Conservation (phyloP, 2,888 invertebrate species). For the Polyommatus iphigenia region DNA sequence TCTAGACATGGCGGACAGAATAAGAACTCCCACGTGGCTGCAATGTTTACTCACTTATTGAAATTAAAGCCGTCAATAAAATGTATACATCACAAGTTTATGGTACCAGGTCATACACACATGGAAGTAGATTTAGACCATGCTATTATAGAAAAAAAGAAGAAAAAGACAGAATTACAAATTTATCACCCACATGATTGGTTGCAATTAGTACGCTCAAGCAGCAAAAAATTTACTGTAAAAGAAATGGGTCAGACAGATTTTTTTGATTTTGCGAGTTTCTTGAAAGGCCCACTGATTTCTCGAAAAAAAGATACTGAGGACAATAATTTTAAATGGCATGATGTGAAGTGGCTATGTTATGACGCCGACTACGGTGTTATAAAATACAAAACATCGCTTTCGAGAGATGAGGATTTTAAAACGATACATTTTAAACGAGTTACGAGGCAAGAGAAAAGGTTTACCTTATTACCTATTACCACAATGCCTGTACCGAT, state of each 20-base stretch:
- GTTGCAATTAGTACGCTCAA: neutral
- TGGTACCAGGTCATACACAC: conserved; percentile 36
- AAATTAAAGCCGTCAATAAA: conserved; percentile 25
- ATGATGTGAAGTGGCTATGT: neutral
- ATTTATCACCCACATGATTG: neutral
- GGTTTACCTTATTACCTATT: too few species aligned
- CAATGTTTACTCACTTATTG: conserved; percentile 31
- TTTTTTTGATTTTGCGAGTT: neutral
- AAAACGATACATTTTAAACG: too few species aligned
- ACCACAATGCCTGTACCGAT: too few species aligned
- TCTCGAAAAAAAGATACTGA: too few species aligned
- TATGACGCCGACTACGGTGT: neutral
- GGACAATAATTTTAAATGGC: neutral
- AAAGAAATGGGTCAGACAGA: neutral
- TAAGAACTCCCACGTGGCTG: conserved; percentile 30
- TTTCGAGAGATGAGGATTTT: neutral
- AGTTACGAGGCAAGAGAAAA: too few species aligned
- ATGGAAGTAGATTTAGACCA: conserved; percentile 20
- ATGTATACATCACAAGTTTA: conserved; percentile 34
- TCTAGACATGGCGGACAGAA: conserved; percentile 26
- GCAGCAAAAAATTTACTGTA: neutral
- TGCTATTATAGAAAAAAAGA: conserved; percentile 26
- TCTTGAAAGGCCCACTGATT: too few species aligned
- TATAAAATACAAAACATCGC: conserved; percentile 3
- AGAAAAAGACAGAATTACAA: conserved; percentile 20